These are phyloP conservation scores for Octodon degus DNA, from an alignment of 2,113 vertebrate genomes.

Conservation along the genomic window DNA sequence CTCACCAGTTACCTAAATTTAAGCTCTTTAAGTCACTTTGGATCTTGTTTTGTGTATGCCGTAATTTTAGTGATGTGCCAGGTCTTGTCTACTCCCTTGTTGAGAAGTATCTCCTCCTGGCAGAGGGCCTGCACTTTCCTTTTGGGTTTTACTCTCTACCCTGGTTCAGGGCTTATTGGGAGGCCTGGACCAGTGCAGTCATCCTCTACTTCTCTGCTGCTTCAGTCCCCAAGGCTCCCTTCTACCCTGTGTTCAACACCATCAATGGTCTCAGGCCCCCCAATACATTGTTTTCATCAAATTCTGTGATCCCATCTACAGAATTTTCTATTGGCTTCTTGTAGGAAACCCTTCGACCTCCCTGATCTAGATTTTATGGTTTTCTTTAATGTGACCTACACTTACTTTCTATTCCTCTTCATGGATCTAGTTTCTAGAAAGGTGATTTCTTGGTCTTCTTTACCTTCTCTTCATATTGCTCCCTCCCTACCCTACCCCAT, in stretches of 20 bases:
- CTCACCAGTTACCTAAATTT: background rate
- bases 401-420: background rate
- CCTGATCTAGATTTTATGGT: constrained; percentile 13
- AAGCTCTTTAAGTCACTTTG: constrained; percentile 10
- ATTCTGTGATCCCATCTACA: background rate
- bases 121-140: background rate
- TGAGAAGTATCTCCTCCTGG: background rate
- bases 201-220: background rate
- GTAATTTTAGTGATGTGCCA: background rate
- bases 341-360: background rate
- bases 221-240: background rate
- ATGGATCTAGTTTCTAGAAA: background rate
- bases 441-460: background rate
- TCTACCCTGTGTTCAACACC: background rate
- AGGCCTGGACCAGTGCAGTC: background rate
- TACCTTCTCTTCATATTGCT: background rate
- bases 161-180: background rate
- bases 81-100: background rate
- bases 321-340: background rate
- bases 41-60: background rate
- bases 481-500: too few species aligned
- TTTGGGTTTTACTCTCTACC: background rate
- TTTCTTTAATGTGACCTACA: background rate
- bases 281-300: background rate
- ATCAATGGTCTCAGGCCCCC: background rate